phyloP scores from a whole-genome alignment of 2,797 vertebrate species.

The Falco columbarius region DNA sequence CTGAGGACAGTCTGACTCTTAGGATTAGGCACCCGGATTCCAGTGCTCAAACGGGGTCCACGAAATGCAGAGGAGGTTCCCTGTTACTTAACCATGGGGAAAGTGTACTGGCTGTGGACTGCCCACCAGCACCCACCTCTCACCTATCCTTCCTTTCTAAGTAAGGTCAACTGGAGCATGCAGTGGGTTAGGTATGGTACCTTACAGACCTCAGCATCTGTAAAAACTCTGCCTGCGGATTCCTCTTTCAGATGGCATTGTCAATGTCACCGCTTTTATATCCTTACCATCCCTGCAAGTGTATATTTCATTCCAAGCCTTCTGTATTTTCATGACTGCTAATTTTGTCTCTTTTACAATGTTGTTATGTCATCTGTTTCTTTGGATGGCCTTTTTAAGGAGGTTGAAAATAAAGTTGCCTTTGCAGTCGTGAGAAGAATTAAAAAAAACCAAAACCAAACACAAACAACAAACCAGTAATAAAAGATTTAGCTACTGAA shows the following conservation, averaged over 20 bases:
- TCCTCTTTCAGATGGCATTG: neutral
- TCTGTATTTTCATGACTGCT: neutral
- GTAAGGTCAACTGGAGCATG: neutral
- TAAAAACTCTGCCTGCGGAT: neutral
- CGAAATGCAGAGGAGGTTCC: neutral
- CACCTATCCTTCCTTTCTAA: neutral
- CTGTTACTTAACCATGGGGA: neutral
- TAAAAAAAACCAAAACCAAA: rapidly evolving
- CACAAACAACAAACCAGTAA: neutral
- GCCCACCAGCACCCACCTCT: neutral
- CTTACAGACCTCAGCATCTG: neutral
- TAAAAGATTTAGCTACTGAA: neutral
- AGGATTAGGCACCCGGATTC: neutral
- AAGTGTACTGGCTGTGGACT: neutral
- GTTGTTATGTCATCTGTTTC: neutral
- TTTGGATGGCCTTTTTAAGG: neutral
- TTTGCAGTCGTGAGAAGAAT: neutral
- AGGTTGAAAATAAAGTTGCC: neutral
- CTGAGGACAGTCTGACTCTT: neutral
- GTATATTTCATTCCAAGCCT: neutral
- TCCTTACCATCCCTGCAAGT: neutral
- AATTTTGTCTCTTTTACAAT: slow-evolving; percentile 4
- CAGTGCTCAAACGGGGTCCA: neutral
- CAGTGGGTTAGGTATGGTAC: neutral
- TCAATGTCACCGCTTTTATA: neutral